Percentiles rank a stretch among this genome's conserved stretches.
Evolutionary conservation across 1,140 invertebrate species (phyloP).

Genomic region (Trypoxylus dichotomus): DNA sequence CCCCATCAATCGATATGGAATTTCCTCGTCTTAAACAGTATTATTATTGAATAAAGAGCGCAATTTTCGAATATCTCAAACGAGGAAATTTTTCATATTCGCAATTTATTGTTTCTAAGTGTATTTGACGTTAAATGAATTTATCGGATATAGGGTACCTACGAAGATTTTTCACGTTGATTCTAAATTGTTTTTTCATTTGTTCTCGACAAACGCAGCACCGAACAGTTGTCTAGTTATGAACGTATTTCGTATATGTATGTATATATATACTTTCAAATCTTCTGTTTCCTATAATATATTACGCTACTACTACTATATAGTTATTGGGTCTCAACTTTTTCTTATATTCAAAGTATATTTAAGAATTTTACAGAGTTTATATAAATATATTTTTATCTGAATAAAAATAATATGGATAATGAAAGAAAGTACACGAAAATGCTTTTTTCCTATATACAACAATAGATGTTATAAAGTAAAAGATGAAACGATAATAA

Average conservation of each 20-base stretch:
- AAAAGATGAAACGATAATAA: neutral
- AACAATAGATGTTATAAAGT: slow-evolving; percentile 14
- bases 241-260: neutral
- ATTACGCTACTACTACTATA: neutral
- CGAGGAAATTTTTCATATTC: neutral
- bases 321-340: slow-evolving; percentile 24
- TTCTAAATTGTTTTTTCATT: neutral
- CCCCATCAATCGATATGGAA: neutral
- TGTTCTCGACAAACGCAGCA: neutral
- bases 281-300: slow-evolving; percentile 16
- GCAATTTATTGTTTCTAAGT: neutral
- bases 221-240: neutral
- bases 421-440: slow-evolving; percentile 4
- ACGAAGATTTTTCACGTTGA: neutral
- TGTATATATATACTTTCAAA: slow-evolving; percentile 14
- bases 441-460: neutral
- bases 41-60: neutral
- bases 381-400: slow-evolving; percentile 25
- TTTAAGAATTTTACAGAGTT: slow-evolving; percentile 24
- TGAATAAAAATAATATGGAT: neutral
- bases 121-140: neutral
- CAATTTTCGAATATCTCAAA: neutral
- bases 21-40: slow-evolving; percentile 11
- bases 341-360: neutral
- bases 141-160: neutral